Conservation (phyloP, 2,113 vertebrate species). For the Axis porcinus region DNA sequence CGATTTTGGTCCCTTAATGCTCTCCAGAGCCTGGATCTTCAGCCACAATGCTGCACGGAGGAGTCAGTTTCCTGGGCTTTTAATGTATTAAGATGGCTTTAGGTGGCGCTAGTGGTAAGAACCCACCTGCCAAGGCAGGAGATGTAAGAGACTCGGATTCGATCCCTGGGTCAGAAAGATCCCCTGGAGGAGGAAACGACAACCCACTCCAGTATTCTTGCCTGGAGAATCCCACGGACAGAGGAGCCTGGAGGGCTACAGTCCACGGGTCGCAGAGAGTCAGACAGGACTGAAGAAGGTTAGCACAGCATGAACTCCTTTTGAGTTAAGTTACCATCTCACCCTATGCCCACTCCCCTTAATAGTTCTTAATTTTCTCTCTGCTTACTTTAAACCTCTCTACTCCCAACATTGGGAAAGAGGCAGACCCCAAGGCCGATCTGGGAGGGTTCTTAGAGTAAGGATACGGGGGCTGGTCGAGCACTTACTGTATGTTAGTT, state of each 20-base stretch:
- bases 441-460: background rate
- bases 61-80: background rate
- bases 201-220: background rate
- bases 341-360: background rate
- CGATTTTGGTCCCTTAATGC: background rate
- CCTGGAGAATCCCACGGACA: background rate
- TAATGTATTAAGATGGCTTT: background rate
- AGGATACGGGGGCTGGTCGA: background rate
- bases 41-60: background rate
- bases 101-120: background rate
- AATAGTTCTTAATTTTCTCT: background rate
- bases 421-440: background rate
- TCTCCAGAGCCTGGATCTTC: background rate
- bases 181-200: background rate
- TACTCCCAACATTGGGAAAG: background rate
- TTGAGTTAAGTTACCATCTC: background rate
- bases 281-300: accelerated
- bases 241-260: background rate
- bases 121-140: background rate
- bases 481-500: background rate
- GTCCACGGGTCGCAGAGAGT: background rate
- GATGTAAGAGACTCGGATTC: background rate
- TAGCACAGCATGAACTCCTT: background rate
- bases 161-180: background rate
- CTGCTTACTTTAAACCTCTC: background rate